phyloP scores from a whole-genome alignment of 2,797 vertebrate genomes.

The Peromyscus attwateri region DNA sequence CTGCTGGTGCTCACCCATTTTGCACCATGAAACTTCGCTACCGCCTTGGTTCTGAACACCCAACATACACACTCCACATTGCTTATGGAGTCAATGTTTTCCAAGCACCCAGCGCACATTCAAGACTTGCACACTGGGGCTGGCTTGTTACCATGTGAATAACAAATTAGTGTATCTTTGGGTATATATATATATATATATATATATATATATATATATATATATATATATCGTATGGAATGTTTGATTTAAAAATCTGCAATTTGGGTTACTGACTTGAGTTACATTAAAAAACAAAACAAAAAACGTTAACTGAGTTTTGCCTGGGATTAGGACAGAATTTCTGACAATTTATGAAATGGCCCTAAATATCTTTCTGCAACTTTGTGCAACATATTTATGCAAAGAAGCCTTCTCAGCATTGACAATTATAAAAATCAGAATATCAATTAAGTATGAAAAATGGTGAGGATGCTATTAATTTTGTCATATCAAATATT shows the following conservation, averaged over 20 bases:
- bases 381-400: neutral
- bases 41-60: neutral
- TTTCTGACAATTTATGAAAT: neutral
- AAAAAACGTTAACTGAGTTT: neutral
- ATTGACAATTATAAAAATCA: neutral
- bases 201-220: too few relatives aligned
- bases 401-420: neutral
- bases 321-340: neutral
- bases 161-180: neutral
- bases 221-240: neutral
- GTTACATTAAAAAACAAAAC: neutral
- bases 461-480: neutral
- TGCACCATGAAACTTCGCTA: neutral
- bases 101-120: neutral
- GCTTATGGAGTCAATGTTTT: too few relatives aligned
- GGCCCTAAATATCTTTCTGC: neutral
- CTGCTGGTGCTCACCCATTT: neutral
- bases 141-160: neutral
- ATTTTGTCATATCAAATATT: neutral
- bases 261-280: neutral
- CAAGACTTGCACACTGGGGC: fast-evolving
- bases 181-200: too few relatives aligned
- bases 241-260: neutral
- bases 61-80: neutral
- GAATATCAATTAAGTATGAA: neutral